Conservation (phyloP, 1,140 invertebrate genomes). For the Maconellicoccus hirsutus region DNA sequence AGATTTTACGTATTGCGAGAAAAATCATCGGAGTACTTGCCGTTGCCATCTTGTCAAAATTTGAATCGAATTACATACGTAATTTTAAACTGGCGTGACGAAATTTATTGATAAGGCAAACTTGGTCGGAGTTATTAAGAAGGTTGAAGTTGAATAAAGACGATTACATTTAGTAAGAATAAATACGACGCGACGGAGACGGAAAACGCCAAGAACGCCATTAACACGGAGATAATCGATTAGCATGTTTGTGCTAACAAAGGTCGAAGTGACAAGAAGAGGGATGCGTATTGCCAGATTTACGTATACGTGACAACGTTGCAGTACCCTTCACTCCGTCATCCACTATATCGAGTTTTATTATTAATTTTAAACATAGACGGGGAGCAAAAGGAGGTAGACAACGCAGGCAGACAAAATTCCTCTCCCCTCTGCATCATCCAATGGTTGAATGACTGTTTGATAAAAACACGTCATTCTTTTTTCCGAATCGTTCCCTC, state of each 20-base stretch:
- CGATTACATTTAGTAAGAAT: background rate
- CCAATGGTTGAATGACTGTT: constrained; percentile 19
- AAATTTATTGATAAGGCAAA: background rate
- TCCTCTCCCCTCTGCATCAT: constrained; percentile 10
- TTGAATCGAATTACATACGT: background rate
- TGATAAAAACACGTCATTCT: constrained; percentile 21
- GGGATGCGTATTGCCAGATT: background rate
- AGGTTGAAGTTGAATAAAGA: background rate
- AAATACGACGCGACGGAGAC: background rate
- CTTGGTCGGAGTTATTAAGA: background rate
- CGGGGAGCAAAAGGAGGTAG: background rate
- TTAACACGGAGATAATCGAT: constrained; percentile 22
- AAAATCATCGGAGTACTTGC: background rate
- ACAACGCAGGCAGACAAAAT: constrained; percentile 18
- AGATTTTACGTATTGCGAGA: background rate
- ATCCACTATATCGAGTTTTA: background rate
- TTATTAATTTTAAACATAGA: background rate
- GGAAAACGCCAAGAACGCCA: constrained; percentile 12
- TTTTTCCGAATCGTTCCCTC: background rate
- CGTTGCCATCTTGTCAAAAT: background rate
- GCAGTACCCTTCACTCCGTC: background rate
- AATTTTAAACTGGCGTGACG: constrained; percentile 12
- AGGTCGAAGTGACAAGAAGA: background rate
- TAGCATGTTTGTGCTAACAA: constrained; percentile 5
- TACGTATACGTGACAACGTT: background rate